phyloP scores from a whole-genome alignment of 2,113 vertebrate genomes.

The Aythya baeri region DNA sequence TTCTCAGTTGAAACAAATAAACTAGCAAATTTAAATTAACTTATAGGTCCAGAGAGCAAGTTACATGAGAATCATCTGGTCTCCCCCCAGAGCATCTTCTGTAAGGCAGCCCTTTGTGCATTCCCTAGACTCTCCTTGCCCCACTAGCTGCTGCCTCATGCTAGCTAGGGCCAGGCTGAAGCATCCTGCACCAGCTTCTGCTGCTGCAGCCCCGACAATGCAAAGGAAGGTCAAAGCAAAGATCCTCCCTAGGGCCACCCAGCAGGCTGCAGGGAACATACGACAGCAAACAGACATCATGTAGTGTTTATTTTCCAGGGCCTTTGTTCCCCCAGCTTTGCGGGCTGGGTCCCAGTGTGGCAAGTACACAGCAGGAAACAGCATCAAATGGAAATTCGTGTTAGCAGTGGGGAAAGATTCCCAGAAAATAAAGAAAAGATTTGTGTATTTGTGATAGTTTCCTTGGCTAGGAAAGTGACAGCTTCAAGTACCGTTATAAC shows the following conservation, averaged over 20 bases:
- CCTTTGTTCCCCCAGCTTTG: background rate
- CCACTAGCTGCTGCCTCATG: background rate
- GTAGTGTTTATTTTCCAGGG: background rate
- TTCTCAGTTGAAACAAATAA: background rate
- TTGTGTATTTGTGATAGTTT: background rate
- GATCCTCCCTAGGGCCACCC: background rate
- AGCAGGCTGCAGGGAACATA: background rate
- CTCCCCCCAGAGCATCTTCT: background rate
- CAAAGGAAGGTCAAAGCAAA: background rate
- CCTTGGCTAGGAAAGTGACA: background rate
- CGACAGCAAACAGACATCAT: background rate
- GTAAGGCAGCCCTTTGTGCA: fast-evolving
- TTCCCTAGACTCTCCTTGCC: background rate
- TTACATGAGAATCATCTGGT: background rate
- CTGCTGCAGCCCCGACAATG: background rate
- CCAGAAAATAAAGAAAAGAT: background rate
- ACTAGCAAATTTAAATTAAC: background rate
- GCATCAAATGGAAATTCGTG: background rate
- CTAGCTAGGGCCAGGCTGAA: background rate
- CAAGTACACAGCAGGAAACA: background rate
- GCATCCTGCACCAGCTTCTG: background rate
- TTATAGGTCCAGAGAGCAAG: background rate
- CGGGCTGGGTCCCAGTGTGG: background rate
- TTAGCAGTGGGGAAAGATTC: background rate
- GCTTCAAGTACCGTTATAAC: background rate